Evolutionary conservation across 2,797 vertebrate genomes (phyloP).

Genomic region (Apogon talboti): DNA sequence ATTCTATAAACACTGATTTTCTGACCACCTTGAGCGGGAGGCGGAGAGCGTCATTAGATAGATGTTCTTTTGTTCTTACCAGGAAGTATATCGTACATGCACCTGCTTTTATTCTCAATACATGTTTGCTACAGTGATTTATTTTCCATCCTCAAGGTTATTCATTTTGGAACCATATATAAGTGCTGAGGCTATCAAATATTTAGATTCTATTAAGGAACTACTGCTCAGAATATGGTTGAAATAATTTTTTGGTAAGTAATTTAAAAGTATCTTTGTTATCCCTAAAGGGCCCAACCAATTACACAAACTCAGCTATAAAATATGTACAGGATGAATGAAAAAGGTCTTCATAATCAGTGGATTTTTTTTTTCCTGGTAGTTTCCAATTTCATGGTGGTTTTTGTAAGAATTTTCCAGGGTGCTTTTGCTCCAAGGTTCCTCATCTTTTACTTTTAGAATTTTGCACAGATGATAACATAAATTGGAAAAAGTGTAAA

Average conservation of each 20-base stretch:
- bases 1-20: slow-evolving; percentile 24
- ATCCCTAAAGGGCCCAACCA: not conserved
- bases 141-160: too few species aligned
- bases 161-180: too few species aligned
- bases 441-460: not conserved
- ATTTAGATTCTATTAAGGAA: not conserved
- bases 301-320: slow-evolving; percentile 34
- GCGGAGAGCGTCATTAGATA: slow-evolving; percentile 7
- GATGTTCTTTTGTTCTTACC: slow-evolving; percentile 22
- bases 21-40: not conserved
- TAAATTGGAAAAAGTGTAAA: not conserved
- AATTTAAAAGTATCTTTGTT: slow-evolving; percentile 17
- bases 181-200: too few species aligned
- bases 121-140: not conserved
- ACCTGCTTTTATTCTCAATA: not conserved
- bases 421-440: not conserved
- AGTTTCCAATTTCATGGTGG: slow-evolving; percentile 12
- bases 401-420: not conserved
- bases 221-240: not conserved
- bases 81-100: not conserved
- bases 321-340: slow-evolving; percentile 11
- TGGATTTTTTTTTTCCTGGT: not conserved
- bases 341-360: slow-evolving; percentile 15
- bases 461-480: not conserved
- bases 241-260: slow-evolving; percentile 3